Evolutionary conservation across 2,888 invertebrate genomes (phyloP), one percentile per base, ranked within the genome.

Genomic region (Odontocolon sp.): DNA sequence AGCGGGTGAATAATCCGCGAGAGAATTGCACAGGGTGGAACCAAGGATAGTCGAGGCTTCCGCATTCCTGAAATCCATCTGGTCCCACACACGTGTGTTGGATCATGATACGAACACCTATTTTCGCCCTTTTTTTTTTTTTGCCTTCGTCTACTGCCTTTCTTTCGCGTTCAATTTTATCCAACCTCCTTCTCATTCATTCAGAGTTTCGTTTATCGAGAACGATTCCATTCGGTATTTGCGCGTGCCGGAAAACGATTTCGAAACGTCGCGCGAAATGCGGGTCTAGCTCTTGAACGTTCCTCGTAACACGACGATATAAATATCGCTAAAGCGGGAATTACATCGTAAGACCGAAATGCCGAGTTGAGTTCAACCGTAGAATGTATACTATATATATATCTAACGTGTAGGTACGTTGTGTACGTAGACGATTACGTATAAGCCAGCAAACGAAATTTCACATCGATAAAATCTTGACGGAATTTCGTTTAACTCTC

Each of bases 261-360:
- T 61, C 42, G 68, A 21, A 56, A 56, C 54, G 54, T 31, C 50
- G 54, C 21, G 54, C 14, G 31, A 66, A 64, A 57, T 57, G 16
- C 33, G 8, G 3, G 52, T 31, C 59, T 59, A 21, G 11, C 9
- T 31, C 21, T 26, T 21, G 9, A 16, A 18, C 36, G 9, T 36
- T 50, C 57, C 64, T 47, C 56, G 54, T 47, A 63, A 63, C 54
- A 63, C 31, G 40, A 56, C 56, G 63, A 68, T 69, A 79, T 79
- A 77, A 79, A 77, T 79, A 79, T 77, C 70, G 38, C 63, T 73
- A 52, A 67, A 77, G 74, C 63, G 67, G 70, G 63, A 79, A 77
- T 73, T 74, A 70, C 73, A 73, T 59, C 28, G 68, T 45, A 61
- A 64, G 72, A 28, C 61, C 33, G 21, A 56, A 16, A 56, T 47